Base-by-base conservation (phyloP, 2,113 vertebrate species). In the Ptyas mucosa region DNA sequence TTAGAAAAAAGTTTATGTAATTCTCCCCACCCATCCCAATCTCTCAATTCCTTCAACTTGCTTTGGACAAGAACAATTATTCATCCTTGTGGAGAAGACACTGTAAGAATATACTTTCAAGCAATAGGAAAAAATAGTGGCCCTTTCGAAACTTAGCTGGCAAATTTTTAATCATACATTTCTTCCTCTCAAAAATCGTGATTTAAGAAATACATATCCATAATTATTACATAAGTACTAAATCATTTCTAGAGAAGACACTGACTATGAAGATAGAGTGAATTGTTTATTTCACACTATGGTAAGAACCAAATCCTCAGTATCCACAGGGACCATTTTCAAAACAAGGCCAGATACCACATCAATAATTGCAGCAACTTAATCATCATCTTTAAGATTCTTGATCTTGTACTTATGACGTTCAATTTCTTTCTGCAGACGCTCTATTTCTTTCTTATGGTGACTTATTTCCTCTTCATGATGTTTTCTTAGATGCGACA, bases 391-490 rank as follows among this genome's bases (percentile, higher is more conserved):
- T 34, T 97, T 26, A 54, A 99, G 98, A 57, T 97, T 96, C 94
- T 98, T 98, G 94, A 99, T 99, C 95, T 98, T 98, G 87, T 97
- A 93, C 97, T 98, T 98, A 93, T 98, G 98, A 10, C 99, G 98
- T 90, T 99, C 98, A 0, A 99, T 99, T 94, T 99, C 99, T 26
- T 97, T 98, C 95, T 99, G 98, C 96, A 99, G 97, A 1, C 98
- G 98, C 85, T 99, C 98, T 11, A 99, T 99, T 96, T 99, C 99
- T 55, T 98, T 98, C 94, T 98, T 97, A 94, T 99, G 98, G 94
- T 99, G 98, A 0, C 95, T 91, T 0, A 99, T 99, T 97, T 99
- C 99, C 0, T 99, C 98, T 88, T 97, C 91, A 0, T 99, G 99
- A 94, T 99, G 98, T 43, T 98, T 98, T 94, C 88, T 98, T 89